Conservation (phyloP, 1,140 invertebrate genomes). For the Wiebesia pumilae region DNA sequence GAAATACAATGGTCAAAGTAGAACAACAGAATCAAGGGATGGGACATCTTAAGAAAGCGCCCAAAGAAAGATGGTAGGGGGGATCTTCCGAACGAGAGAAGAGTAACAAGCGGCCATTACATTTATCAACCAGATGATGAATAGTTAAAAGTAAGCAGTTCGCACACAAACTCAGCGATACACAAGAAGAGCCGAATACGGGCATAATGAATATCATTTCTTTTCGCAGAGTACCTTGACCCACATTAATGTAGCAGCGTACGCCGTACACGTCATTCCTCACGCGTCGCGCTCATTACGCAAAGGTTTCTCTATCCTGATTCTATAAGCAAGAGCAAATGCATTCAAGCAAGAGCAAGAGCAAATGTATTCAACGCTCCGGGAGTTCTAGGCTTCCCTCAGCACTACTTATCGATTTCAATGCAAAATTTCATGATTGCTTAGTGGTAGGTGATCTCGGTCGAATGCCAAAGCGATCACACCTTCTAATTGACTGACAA, state of each 20-base stretch:
- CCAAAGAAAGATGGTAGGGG: background rate
- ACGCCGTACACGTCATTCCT: constrained; percentile 61
- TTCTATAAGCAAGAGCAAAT: background rate
- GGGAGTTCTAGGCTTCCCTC: background rate
- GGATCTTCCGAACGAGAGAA: background rate
- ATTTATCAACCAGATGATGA: constrained; percentile 49
- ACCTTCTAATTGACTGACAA: background rate
- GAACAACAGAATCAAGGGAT: too few species aligned
- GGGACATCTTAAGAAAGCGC: too few species aligned
- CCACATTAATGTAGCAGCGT: constrained; percentile 58
- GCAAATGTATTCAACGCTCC: too few species aligned
- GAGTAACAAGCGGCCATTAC: background rate
- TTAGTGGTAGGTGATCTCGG: background rate
- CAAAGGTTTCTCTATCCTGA: constrained; percentile 40
- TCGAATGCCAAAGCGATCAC: background rate
- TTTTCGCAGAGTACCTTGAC: constrained; percentile 69
- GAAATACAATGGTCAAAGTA: too few species aligned
- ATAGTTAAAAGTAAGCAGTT: constrained; percentile 48
- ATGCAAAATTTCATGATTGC: background rate
- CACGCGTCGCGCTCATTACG: constrained; percentile 46
- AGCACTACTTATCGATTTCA: background rate
- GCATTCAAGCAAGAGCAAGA: too few species aligned
- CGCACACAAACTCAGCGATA: background rate
- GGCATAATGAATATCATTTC: constrained; percentile 71
- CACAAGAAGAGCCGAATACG: constrained; percentile 61